These are phyloP conservation scores for Spinibarbus caldwelli DNA, from an alignment of 2,797 vertebrate genomes.

Conservation along the genomic window DNA sequence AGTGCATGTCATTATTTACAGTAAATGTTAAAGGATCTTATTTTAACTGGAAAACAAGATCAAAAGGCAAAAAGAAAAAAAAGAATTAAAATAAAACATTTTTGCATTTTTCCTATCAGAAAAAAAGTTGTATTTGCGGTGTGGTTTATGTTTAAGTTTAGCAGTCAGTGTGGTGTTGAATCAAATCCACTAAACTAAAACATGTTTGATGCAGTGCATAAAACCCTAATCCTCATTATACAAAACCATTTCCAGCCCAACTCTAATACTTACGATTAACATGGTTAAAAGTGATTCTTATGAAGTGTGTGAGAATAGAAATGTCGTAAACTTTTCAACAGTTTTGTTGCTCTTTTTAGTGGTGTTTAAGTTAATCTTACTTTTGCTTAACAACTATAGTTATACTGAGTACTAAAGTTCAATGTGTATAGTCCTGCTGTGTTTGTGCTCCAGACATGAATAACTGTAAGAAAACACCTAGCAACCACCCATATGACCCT, in stretches of 20 bases:
- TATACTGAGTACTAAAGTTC: neutral
- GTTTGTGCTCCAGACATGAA: neutral
- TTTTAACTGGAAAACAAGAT: too few species aligned
- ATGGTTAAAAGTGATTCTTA: neutral
- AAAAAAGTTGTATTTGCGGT: too few species aligned
- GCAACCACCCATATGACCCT: neutral
- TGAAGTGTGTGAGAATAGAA: neutral
- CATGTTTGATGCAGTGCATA: too few species aligned
- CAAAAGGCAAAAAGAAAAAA: too few species aligned
- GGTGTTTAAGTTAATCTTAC: neutral
- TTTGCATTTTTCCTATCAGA: neutral
- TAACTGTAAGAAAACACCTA: neutral
- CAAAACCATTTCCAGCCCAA: neutral
- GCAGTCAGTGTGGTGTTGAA: neutral
- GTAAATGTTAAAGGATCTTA: too few species aligned
- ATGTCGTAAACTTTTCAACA: too few species aligned
- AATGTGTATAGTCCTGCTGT: neutral
- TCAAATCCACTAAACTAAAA: neutral
- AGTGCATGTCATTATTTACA: neutral
- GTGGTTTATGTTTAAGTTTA: neutral
- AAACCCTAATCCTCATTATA: neutral
- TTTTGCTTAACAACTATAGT: neutral
- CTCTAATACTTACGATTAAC: neutral
- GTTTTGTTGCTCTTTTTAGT: too few species aligned
- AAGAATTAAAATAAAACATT: too few species aligned